Evolutionary conservation across 2,797 vertebrate species (phyloP), one percentile per base, ranked within the genome.

Genomic region (Sebastolobus alascanus): DNA sequence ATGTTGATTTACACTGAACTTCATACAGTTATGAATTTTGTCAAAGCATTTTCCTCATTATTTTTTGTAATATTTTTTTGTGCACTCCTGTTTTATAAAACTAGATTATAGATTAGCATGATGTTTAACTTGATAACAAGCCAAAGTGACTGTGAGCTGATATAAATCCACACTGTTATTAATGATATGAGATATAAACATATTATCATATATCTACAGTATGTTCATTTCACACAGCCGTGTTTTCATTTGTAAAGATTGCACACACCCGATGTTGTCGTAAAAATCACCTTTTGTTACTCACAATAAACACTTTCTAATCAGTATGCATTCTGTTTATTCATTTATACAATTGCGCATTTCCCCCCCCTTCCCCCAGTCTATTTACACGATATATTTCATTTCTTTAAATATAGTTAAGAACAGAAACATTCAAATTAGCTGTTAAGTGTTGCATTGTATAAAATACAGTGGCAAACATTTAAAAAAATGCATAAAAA

Each of bases 391-490:
- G 89, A 91, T 95, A 94, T 88, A 94, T 65, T 93, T 84, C 27
- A 84, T 90, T 89, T 92, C 68, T 92, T 94, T 92, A 93, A 94
- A 93, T 95, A 95, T 91, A 86, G 88, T 90, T 86, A 90, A 92
- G 91, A 94, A 96, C 96, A 91, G 91, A 96, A 97, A 96, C 95
- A 97, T 97, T 97, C 96, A 96, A 93, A 96, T 93, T 90, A 96
- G 94, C 96, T 93, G 93, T 96, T 95, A 96, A 96, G 95, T 96
- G 96, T 96, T 96, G 90, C 93, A 91, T 97, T 95, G 93, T 97
- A 97, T 96, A 97, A 97, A 97, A 96, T 96, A 96, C 95, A 96
- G 96, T 96, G 95, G 95, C 94, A 95, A 95, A 96, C 92, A 91
- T 95, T 95, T 90, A 94, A 94, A 95, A 68, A 96, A 96, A 96